phyloP scores from a whole-genome alignment of 2,113 vertebrate genomes.

The Pimephales promelas region DNA sequence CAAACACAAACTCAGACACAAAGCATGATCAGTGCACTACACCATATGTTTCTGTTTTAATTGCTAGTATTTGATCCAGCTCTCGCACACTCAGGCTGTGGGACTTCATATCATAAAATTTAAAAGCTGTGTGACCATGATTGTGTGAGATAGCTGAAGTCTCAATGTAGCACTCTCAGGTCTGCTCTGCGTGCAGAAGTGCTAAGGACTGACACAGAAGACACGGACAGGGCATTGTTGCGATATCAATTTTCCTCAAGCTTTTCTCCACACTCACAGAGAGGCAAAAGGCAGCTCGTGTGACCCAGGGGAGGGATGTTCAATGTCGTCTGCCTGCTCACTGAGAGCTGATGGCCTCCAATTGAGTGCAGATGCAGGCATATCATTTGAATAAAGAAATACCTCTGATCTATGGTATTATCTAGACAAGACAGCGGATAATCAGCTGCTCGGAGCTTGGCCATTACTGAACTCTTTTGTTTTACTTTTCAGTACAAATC shows the following conservation, averaged over 20 bases:
- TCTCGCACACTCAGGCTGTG: slow-evolving; percentile 24
- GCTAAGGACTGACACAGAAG: slow-evolving; percentile 69
- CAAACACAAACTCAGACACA: not conserved
- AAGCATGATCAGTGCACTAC: slow-evolving; percentile 35
- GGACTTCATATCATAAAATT: slow-evolving; percentile 1
- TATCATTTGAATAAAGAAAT: slow-evolving; percentile 63
- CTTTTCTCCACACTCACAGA: slow-evolving; percentile 24
- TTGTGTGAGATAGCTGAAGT: slow-evolving; percentile 66
- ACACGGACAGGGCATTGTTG: slow-evolving; percentile 63
- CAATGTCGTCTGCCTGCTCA: slow-evolving; percentile 50
- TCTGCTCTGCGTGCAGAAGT: slow-evolving; percentile 59
- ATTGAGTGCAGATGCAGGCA: slow-evolving; percentile 56
- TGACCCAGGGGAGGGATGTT: slow-evolving; percentile 52
- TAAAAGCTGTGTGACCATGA: slow-evolving; percentile 61
- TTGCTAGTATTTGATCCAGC: slow-evolving; percentile 34
- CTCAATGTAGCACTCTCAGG: slow-evolving; percentile 61
- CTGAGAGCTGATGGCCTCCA: slow-evolving; percentile 59
- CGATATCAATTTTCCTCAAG: slow-evolving; percentile 67
- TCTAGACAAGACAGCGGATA: slow-evolving; percentile 62
- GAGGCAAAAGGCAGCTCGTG: slow-evolving; percentile 17
- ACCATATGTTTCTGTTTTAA: slow-evolving; percentile 54
- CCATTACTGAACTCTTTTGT: slow-evolving; percentile 59
- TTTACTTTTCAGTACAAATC: slow-evolving; percentile 62
- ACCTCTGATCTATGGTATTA: slow-evolving; percentile 60
- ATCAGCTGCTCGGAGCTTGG: slow-evolving; percentile 55